Base-by-base conservation (phyloP, 2,797 vertebrate genomes). In the Esox lucius region DNA sequence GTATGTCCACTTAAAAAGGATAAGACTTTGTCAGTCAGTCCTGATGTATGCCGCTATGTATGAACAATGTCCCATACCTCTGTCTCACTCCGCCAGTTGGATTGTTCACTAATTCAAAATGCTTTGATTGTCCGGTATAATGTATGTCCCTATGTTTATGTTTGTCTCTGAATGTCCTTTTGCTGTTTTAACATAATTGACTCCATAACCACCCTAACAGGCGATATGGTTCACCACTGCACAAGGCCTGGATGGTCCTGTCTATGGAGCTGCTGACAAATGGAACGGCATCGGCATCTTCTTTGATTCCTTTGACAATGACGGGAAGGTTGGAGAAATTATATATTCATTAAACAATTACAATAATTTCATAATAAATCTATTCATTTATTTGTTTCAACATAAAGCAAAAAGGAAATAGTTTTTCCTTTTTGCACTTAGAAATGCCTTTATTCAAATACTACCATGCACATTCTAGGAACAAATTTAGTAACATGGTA, bases 291-390 rank as follows among this genome's bases (percentile, higher is more conserved):
- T 99, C 42, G 97, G 97, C 61, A 83, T 99, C 85, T 99, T 99
- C 93, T 98, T 99, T 78, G 98, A 99, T 89, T 99, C 98, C 5
- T 99, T 99, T 85, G 98, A 99, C 92, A 99, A 99, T 5, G 98
- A 99, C 78, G 97, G 95, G 79, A 99, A 98, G 97, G 98, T 99
- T 80, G 74, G 91, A 84, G 49, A 31, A 31, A 64, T 64, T 16
- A 26, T 15, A 7, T 28, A 11, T 56, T 22, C 2, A 64, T 64
- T 26, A 64, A 39, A 39, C 35, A 39, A 39, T 39, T 39, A 6
- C 35, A 39, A 39, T 5, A 39, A 3, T 3, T 5, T 39, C 35
- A 39, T 39, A 39, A 6, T 8, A 39, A 2, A 39, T 39, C 4
- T 11, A 0, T 64, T 28, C 0, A 15, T 19, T 28, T 49, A 70